Conservation (phyloP, 2,113 vertebrate species). For the Cisticola juncidis region DNA sequence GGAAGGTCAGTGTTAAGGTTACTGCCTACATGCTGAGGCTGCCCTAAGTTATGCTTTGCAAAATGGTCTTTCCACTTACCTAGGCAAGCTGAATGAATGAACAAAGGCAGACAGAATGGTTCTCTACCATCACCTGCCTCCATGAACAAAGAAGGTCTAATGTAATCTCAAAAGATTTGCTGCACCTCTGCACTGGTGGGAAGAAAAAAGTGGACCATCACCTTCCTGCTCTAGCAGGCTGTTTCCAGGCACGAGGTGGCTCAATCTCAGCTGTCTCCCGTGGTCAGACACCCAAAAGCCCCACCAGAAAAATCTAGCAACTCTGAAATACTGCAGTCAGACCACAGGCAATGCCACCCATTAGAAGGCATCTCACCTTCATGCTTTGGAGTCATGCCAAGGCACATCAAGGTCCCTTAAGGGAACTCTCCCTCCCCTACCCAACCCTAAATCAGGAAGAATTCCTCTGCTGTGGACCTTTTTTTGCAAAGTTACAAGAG, state of each 20-base stretch:
- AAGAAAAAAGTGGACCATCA: neutral
- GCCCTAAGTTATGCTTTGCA: neutral
- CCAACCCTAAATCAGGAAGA: neutral
- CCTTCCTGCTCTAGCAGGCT: neutral
- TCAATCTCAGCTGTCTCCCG: neutral
- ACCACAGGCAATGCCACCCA: neutral
- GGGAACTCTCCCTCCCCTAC: rapidly evolving
- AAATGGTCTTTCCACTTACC: neutral
- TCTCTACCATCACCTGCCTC: neutral
- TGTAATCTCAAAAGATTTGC: neutral
- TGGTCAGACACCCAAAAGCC: neutral
- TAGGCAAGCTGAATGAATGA: neutral
- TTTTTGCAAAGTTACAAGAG: neutral
- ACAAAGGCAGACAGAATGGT: neutral
- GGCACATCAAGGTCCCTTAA: neutral
- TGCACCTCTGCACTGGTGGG: neutral
- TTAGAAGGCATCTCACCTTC: neutral
- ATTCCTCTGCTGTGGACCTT: neutral
- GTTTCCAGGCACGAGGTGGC: neutral
- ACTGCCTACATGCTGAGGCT: neutral
- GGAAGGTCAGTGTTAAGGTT: neutral
- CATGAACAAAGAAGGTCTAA: rapidly evolving
- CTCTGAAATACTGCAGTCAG: neutral
- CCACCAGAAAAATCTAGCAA: neutral
- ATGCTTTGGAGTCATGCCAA: neutral